Evolutionary conservation across 2,797 vertebrate species (phyloP).

Genomic region (Myotis vivesi): DNA sequence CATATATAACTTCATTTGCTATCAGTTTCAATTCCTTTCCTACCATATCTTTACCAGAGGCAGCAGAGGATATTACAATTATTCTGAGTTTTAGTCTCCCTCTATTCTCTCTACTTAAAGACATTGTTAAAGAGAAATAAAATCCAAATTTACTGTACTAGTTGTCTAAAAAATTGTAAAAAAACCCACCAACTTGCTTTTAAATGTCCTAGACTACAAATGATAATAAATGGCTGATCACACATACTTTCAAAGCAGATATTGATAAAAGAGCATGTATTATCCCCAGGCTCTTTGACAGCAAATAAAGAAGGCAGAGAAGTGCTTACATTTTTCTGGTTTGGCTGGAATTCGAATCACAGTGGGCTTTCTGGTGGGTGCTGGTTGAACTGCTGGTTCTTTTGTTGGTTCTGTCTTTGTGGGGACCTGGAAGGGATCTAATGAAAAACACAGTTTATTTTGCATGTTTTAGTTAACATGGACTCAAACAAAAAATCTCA

Average conservation of each 20-base stretch:
- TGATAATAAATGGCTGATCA: constrained; percentile 36
- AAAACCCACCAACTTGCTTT: neutral
- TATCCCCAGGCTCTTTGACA: constrained; percentile 23
- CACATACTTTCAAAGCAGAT: constrained; percentile 33
- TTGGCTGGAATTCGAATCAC: constrained; percentile 94
- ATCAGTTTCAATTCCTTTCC: neutral
- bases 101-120: constrained; percentile 26
- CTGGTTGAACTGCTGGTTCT: constrained; percentile 76
- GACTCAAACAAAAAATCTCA: constrained; percentile 68
- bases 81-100: neutral
- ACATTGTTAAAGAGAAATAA: constrained; percentile 4
- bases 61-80: neutral
- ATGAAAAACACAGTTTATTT: constrained; percentile 70
- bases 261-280: constrained; percentile 34
- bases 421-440: constrained; percentile 86
- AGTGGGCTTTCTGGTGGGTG: constrained; percentile 89
- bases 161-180: constrained; percentile 24
- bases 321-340: constrained; percentile 83
- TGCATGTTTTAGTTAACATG: constrained; percentile 73
- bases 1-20: neutral
- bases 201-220: constrained; percentile 15
- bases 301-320: constrained; percentile 18
- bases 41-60: neutral
- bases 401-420: constrained; percentile 82
- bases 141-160: constrained; percentile 28